Percentiles rank a stretch among this genome's conserved stretches.
Conservation (phyloP, 2,888 invertebrate genomes). For the Imbricaverruca yamaguchii region DNA sequence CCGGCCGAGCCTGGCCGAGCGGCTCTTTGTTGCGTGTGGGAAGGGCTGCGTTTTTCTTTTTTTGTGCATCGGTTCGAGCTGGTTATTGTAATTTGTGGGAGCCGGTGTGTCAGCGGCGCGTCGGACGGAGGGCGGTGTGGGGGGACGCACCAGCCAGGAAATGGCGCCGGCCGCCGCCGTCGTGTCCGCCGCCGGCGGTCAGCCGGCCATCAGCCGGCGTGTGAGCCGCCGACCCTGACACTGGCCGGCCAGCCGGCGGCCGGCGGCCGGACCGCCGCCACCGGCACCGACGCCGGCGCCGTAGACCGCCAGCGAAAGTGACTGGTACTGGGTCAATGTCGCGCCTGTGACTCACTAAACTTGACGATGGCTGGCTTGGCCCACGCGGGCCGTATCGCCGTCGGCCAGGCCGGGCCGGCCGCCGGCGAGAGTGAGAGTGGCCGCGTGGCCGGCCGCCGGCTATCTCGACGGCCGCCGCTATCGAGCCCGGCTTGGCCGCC, state of each 20-base stretch:
- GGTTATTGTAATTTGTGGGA: not conserved
- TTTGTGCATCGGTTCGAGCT: not conserved
- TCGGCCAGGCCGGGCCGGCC: not conserved
- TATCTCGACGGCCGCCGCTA: too few species aligned
- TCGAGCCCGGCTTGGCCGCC: too few species aligned
- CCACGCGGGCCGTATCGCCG: too few species aligned
- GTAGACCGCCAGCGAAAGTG: not conserved
- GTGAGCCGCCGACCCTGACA: not conserved
- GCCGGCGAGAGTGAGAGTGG: not conserved
- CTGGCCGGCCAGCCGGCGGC: too few species aligned
- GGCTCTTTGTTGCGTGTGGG: not conserved
- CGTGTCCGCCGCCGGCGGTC: too few species aligned
- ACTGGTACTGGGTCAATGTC: not conserved
- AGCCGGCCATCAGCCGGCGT: too few species aligned
- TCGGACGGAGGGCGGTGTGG: not conserved
- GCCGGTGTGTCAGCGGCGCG: not conserved
- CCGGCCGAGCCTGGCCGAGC: not conserved
- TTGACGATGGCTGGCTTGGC: not conserved
- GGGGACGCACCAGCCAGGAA: not conserved
- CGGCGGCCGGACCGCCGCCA: too few species aligned
- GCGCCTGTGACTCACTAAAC: not conserved
- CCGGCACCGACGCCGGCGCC: not conserved
- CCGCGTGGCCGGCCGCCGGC: not conserved
- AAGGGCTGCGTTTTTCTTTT: not conserved
- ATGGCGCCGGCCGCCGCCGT: not conserved